Evolutionary conservation across 2,113 vertebrate genomes (phyloP).

Genomic region (Aramus guarauna): DNA sequence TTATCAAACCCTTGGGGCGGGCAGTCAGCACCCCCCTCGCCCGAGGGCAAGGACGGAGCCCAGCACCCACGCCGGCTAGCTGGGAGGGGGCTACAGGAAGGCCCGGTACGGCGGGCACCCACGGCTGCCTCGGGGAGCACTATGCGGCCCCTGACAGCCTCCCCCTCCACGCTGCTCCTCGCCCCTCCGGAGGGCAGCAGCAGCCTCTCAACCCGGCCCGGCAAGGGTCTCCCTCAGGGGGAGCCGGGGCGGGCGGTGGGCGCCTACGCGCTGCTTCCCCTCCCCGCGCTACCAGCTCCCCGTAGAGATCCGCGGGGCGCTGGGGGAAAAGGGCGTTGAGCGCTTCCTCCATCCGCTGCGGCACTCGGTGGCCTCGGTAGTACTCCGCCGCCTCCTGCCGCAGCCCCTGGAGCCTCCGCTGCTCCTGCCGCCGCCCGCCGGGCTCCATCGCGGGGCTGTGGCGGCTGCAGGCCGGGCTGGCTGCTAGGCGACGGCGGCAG

Average conservation of each 20-base stretch:
- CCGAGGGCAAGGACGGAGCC: too few relatives aligned
- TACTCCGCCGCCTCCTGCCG: slow-evolving; percentile 75
- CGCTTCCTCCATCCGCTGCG: slow-evolving; percentile 72
- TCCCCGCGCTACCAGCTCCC: slow-evolving; percentile 77
- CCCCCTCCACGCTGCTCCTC: too few relatives aligned
- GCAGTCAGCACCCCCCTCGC: fast-evolving
- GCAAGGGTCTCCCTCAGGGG: not conserved
- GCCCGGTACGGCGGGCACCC: not conserved
- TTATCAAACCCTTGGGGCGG: not conserved
- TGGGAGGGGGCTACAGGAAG: fast-evolving
- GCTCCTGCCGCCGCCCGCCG: not conserved
- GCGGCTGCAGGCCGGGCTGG: fast-evolving
- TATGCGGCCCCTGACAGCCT: not conserved
- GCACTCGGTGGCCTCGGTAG: slow-evolving; percentile 66
- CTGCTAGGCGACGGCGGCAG: not conserved
- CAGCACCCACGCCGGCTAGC: too few relatives aligned
- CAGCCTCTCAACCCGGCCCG: not conserved
- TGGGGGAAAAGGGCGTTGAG: slow-evolving; percentile 73
- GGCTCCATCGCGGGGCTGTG: not conserved
- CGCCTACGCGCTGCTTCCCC: not conserved
- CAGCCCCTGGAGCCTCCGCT: not conserved
- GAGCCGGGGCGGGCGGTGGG: too few relatives aligned
- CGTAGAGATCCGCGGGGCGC: slow-evolving; percentile 75
- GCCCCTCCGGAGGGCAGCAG: too few relatives aligned
- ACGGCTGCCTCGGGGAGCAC: not conserved